Evolutionary conservation across 2,888 invertebrate genomes (phyloP).

Genomic region (Aelia acuminata): DNA sequence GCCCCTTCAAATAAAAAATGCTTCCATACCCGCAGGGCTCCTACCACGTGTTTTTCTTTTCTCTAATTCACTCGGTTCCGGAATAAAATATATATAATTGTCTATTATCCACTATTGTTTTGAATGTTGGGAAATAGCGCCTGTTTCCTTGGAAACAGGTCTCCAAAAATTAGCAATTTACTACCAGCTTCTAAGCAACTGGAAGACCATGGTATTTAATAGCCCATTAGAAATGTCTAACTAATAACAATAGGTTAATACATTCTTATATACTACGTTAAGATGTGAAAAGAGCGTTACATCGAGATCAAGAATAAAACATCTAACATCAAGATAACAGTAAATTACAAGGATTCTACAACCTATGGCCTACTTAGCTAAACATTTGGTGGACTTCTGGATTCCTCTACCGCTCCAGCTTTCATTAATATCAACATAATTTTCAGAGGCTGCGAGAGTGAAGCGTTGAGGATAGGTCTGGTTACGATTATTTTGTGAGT

Average conservation of each 20-base stretch:
- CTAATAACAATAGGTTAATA: too few species aligned
- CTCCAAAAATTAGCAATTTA: not conserved
- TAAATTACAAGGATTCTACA: not conserved
- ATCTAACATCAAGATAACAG: not conserved
- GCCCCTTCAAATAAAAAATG: too few species aligned
- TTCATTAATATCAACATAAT: not conserved
- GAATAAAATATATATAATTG: too few species aligned
- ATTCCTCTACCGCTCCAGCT: not conserved
- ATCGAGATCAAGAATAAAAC: not conserved
- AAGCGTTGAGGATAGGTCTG: not conserved
- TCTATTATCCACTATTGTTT: too few species aligned
- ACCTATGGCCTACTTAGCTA: not conserved
- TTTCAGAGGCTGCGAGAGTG: not conserved
- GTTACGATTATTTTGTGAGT: not conserved
- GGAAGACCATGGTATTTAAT: not conserved
- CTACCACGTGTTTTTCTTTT: too few species aligned
- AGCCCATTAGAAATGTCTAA: not conserved
- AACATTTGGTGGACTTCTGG: not conserved
- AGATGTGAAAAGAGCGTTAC: not conserved
- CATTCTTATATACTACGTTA: too few species aligned
- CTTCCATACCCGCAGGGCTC: too few species aligned
- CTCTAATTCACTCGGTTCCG: too few species aligned
- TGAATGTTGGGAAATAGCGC: too few species aligned
- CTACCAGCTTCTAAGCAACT: not conserved
- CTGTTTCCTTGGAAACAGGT: not conserved